These are phyloP conservation scores for Pantherophis vulpinus DNA, from an alignment of 2,797 vertebrate genomes.

Conservation along the genomic window DNA sequence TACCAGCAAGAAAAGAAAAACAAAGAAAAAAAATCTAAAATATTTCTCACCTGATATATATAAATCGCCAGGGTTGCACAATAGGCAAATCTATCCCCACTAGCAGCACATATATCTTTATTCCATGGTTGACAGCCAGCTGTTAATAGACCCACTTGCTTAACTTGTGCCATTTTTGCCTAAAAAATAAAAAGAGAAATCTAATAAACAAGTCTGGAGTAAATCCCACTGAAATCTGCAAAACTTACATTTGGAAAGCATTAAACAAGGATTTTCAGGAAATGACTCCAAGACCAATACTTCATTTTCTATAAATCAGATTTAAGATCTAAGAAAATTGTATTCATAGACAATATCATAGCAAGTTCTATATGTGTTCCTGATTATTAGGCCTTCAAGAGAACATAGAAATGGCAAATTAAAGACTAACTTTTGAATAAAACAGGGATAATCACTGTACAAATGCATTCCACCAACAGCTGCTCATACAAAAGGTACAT, in stretches of 20 bases:
- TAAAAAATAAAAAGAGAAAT: slow-evolving; percentile 59
- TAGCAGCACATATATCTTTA: slow-evolving; percentile 93
- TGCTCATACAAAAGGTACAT: background rate
- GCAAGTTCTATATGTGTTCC: background rate
- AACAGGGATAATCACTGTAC: background rate
- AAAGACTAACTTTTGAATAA: background rate
- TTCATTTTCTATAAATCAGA: background rate
- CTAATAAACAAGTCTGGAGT: background rate
- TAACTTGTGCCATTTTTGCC: slow-evolving; percentile 91
- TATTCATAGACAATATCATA: background rate
- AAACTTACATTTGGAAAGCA: background rate
- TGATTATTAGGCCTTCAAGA: background rate
- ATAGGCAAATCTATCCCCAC: slow-evolving; percentile 92
- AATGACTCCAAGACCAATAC: background rate
- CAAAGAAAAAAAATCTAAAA: background rate
- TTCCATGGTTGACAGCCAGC: slow-evolving; percentile 98
- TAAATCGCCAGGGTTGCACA: slow-evolving; percentile 96
- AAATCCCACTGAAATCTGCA: background rate
- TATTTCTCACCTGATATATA: slow-evolving; percentile 86
- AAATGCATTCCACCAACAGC: background rate
- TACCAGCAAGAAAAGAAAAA: background rate
- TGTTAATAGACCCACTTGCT: slow-evolving; percentile 92
- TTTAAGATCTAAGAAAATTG: background rate
- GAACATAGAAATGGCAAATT: background rate
- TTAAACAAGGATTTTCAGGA: background rate